Evolutionary conservation across 2,797 vertebrate genomes (phyloP), one percentile per base, ranked within the genome.

Genomic region (Hafferia zeledoni): DNA sequence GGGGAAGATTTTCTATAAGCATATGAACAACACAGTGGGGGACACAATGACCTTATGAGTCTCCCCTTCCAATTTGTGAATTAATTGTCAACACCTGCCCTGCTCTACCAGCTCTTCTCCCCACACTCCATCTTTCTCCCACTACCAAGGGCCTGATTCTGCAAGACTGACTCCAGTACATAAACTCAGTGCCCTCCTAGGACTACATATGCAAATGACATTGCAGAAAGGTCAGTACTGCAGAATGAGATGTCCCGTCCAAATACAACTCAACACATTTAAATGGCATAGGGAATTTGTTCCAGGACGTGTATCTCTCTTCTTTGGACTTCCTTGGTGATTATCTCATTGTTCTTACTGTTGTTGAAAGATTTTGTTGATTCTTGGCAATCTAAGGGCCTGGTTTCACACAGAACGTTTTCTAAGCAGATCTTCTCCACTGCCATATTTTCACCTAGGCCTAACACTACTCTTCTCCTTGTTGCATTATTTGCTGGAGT

Each of bases 21-120:
- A 96, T 91, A 97, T 89, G 97, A 97, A 95, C 74, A 95, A 47
- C 92, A 37, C 96, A 93, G 97, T 87, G 94, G 96, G 97, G 83
- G 80, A 87, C 78, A 67, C 3, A 6, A 74, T 94, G 95, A 95
- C 90, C 93, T 96, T 95, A 95, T 56, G 72, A 94, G 70, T 90
- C 90, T 94, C 80, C 77, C 69, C 81, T 94, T 96, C 84, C 93
- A 94, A 97, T 94, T 94, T 31, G 14, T 59, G 72, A 94, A 97
- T 97, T 95, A 96, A 94, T 94, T 83, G 80, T 74, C 82, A 95
- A 49, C 92, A 96, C 88, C 94, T 95, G 92, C 90, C 87, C 78
- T 78, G 59, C 33, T 94, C 64, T 24, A 84, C 43, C 90, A 89
- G 47, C 43, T 79, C 57, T 17, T 18, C 46, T 89, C 75, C 64